These are phyloP conservation scores for Onychomys arenicola DNA, from an alignment of 2,797 vertebrate species.

Conservation along the genomic window DNA sequence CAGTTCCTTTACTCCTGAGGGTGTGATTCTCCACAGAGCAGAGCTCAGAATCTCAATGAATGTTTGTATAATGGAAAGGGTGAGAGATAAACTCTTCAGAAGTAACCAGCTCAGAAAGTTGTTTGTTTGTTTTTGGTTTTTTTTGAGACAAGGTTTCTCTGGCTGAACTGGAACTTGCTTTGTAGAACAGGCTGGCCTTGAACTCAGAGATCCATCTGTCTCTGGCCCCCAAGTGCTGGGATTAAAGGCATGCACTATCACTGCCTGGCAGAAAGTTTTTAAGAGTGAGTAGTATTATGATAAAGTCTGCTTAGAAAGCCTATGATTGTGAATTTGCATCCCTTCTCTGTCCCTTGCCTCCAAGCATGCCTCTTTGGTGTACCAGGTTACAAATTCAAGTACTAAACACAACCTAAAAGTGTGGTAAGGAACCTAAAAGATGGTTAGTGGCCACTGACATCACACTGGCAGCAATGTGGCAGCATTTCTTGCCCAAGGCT, in stretches of 20 bases:
- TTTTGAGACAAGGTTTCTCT: neutral
- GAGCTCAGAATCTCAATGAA: slow-evolving; percentile 47
- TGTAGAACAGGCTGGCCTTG: neutral
- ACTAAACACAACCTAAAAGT: neutral
- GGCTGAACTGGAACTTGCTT: neutral
- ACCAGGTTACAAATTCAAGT: neutral
- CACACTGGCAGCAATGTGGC: neutral
- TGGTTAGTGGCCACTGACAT: neutral
- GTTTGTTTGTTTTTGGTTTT: neutral
- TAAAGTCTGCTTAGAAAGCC: slow-evolving; percentile 31
- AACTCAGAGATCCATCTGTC: neutral
- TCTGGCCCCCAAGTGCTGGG: neutral
- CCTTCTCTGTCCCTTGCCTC: neutral
- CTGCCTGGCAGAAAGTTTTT: slow-evolving; percentile 32
- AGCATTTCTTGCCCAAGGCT: neutral
- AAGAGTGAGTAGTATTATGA: neutral
- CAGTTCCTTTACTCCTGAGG: neutral
- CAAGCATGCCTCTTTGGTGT: neutral
- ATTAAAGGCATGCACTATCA: neutral
- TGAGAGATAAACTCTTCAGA: slow-evolving; percentile 39
- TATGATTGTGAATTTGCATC: neutral
- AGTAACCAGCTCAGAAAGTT: slow-evolving; percentile 3
- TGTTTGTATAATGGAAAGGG: slow-evolving; percentile 46
- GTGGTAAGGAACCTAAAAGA: neutral
- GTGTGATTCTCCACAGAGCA: slow-evolving; percentile 37